Evolutionary conservation across 2,888 invertebrate genomes (phyloP).

Genomic region (Linnaemya tessellans): DNA sequence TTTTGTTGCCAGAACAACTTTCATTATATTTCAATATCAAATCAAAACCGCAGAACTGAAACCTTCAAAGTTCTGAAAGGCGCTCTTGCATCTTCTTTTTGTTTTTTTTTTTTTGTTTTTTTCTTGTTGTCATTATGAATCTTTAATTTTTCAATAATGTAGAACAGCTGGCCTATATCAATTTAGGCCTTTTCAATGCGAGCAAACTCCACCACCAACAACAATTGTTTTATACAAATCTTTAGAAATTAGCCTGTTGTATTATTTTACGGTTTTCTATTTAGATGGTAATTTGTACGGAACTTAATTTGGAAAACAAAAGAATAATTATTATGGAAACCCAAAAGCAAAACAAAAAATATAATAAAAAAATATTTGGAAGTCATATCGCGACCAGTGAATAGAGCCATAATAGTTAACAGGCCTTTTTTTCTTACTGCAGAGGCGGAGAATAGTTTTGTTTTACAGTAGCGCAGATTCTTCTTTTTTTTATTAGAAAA

Average conservation of each 20-base stretch:
- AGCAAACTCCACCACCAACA: neutral
- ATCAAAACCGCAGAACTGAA: conserved; percentile 26
- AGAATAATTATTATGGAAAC: conserved; percentile 2
- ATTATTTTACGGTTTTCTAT: conserved; percentile 15
- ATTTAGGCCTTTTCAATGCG: conserved; percentile 11
- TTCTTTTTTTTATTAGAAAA: too few species aligned
- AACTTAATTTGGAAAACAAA: conserved; percentile 38
- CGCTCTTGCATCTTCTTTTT: neutral
- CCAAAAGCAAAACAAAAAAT: neutral
- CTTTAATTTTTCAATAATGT: neutral
- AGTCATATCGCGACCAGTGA: neutral
- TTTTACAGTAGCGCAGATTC: too few species aligned
- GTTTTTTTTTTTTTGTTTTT: neutral
- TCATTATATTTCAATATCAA: conserved; percentile 46
- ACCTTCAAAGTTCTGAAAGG: conserved; percentile 52
- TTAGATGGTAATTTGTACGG: conserved; percentile 49
- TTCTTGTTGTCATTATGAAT: neutral
- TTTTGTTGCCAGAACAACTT: conserved; percentile 51
- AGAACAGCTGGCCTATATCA: conserved; percentile 8
- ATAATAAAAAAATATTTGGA: too few species aligned
- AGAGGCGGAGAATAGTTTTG: neutral
- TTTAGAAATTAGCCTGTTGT: conserved; percentile 3
- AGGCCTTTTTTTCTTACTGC: neutral
- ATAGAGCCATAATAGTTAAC: neutral
- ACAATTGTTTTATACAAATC: neutral